These are phyloP conservation scores for Salminus brasiliensis DNA, from an alignment of 2,113 vertebrate genomes.

Conservation along the genomic window DNA sequence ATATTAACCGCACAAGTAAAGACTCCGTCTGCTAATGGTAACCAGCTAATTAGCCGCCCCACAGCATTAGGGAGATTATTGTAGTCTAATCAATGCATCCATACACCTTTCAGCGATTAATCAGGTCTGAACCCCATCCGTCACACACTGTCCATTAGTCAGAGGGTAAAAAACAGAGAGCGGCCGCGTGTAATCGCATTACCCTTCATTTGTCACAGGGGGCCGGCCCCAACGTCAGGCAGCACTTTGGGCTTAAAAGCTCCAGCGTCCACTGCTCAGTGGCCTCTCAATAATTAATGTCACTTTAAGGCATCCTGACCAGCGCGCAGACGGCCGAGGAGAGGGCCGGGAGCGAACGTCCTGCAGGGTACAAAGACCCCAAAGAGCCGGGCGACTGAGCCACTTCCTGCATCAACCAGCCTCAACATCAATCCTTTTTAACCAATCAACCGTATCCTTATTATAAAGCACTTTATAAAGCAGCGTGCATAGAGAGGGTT, in stretches of 20 bases:
- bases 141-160: slow-evolving; percentile 61
- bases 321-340: slow-evolving; percentile 19
- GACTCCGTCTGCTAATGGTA: slow-evolving; percentile 3
- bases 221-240: slow-evolving; percentile 23
- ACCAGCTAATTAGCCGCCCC: slow-evolving; percentile 50
- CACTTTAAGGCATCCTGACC: slow-evolving; percentile 51
- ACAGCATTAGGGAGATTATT: slow-evolving; percentile 21
- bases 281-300: slow-evolving; percentile 67
- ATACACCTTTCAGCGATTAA: slow-evolving; percentile 53
- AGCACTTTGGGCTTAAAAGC: slow-evolving; percentile 51
- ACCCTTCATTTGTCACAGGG: slow-evolving; percentile 64
- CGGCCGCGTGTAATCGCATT: slow-evolving; percentile 58
- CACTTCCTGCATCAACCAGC: neutral
- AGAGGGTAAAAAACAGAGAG: slow-evolving; percentile 51
- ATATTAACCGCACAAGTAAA: slow-evolving; percentile 6
- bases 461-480: too few species aligned
- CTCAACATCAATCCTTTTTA: neutral
- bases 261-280: slow-evolving; percentile 55
- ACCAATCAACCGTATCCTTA: neutral
- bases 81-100: slow-evolving; percentile 45
- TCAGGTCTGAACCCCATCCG: slow-evolving; percentile 57
- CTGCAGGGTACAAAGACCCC: slow-evolving; percentile 9
- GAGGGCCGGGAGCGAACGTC: neutral
- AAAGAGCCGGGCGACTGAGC: neutral
- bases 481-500: neutral